These are phyloP conservation scores for Drosophila guanche DNA, from an alignment of 1,140 invertebrate species.

Conservation along the genomic window DNA sequence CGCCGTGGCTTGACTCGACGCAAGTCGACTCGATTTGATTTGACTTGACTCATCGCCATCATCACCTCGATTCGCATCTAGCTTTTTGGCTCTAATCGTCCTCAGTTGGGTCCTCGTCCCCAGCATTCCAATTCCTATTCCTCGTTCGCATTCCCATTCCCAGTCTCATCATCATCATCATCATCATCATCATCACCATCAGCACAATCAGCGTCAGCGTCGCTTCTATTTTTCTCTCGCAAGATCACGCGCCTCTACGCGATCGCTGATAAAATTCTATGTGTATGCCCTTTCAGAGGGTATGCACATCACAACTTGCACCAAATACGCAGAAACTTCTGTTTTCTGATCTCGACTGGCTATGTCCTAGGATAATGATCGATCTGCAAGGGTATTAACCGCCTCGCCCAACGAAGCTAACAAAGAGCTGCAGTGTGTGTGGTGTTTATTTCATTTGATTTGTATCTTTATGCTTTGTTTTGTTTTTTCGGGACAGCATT, in stretches of 20 bases:
- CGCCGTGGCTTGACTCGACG: conserved; percentile 1
- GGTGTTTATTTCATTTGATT: background rate
- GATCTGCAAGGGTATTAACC: too few species aligned
- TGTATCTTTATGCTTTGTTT: background rate
- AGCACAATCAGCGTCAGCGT: conserved; percentile 60
- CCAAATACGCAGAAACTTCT: background rate
- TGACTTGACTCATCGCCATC: conserved; percentile 55
- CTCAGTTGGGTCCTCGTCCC: background rate
- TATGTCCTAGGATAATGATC: too few species aligned
- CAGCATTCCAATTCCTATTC: conserved; percentile 14
- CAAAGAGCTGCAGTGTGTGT: too few species aligned
- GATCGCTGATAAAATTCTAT: conserved; percentile 69
- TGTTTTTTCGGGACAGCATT: conserved; percentile 15
- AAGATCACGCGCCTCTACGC: conserved; percentile 72
- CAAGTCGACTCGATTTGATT: too few species aligned
- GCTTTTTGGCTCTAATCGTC: conserved; percentile 15
- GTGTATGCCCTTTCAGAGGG: conserved; percentile 1
- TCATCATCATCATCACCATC: conserved; percentile 8
- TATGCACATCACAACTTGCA: background rate
- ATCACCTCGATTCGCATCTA: conserved; percentile 55
- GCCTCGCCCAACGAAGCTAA: too few species aligned
- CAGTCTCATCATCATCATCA: conserved; percentile 23
- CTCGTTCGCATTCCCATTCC: conserved; percentile 18
- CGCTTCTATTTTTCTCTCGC: conserved; percentile 65
- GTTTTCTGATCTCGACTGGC: background rate